Conservation (phyloP, 1,140 invertebrate species). For the Atta texana region DNA sequence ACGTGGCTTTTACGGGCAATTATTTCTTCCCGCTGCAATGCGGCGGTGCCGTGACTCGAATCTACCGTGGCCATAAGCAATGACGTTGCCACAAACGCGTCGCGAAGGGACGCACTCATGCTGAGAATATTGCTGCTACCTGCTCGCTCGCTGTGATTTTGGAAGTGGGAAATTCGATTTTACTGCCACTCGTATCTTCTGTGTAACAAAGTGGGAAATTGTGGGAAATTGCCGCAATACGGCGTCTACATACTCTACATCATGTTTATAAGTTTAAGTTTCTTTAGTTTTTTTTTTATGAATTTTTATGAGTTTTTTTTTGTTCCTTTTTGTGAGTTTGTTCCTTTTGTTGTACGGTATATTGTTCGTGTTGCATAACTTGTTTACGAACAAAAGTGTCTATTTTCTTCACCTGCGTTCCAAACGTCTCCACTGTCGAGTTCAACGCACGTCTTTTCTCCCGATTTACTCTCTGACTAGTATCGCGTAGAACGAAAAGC, state of each 20-base stretch:
- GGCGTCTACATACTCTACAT: too few species aligned
- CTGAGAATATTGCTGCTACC: slow-evolving; percentile 58
- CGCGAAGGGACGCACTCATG: slow-evolving; percentile 44
- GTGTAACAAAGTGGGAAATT: slow-evolving; percentile 4
- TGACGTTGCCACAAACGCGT: slow-evolving; percentile 59
- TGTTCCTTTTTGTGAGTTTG: background rate
- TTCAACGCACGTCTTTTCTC: slow-evolving; percentile 33
- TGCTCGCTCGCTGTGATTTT: slow-evolving; percentile 47
- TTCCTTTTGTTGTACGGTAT: background rate
- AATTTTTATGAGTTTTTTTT: background rate
- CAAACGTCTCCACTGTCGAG: slow-evolving; percentile 9
- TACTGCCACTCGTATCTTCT: background rate
- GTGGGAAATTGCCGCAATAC: background rate
- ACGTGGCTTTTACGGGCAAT: slow-evolving; percentile 78
- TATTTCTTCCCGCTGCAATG: slow-evolving; percentile 70
- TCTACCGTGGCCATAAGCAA: slow-evolving; percentile 44
- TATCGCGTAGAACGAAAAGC: slow-evolving; percentile 18
- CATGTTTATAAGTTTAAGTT: background rate
- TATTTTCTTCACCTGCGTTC: background rate
- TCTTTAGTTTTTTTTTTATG: background rate
- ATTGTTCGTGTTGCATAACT: background rate
- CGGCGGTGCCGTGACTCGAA: slow-evolving; percentile 7
- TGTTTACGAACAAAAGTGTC: background rate
- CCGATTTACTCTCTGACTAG: background rate
- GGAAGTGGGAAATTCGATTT: slow-evolving; percentile 22